phyloP scores from a whole-genome alignment of 2,113 vertebrate species.

The Murina feae region DNA sequence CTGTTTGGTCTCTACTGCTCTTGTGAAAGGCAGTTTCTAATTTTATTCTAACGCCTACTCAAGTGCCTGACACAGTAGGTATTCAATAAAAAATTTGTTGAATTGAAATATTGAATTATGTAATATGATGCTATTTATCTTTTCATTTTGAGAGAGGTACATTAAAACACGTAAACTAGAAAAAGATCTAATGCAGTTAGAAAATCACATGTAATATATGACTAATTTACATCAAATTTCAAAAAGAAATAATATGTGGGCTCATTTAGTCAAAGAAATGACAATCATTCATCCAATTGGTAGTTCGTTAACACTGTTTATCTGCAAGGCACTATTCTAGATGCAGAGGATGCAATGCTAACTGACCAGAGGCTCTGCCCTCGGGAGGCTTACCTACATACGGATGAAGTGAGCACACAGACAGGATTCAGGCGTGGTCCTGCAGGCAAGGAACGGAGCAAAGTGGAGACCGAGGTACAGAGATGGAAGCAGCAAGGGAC shows the following conservation, averaged over 20 bases:
- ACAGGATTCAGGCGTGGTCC: background rate
- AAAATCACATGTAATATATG: background rate
- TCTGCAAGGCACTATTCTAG: slow-evolving; percentile 16
- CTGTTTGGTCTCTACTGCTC: slow-evolving; percentile 26
- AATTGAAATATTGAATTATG: slow-evolving; percentile 12
- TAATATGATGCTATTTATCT: background rate
- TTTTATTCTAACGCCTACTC: slow-evolving; percentile 60
- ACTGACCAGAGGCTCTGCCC: background rate
- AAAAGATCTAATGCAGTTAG: background rate
- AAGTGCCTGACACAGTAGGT: slow-evolving; percentile 72
- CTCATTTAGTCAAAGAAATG: slow-evolving; percentile 23
- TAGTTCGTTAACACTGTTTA: background rate
- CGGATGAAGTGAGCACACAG: background rate
- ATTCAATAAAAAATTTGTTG: slow-evolving; percentile 43
- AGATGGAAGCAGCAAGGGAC: background rate
- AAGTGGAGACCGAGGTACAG: background rate
- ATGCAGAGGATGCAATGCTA: background rate
- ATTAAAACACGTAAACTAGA: slow-evolving; percentile 2
- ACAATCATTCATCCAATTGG: slow-evolving; percentile 54
- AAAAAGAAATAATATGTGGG: background rate
- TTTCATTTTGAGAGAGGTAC: slow-evolving; percentile 18
- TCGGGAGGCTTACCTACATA: background rate
- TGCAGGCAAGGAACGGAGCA: background rate
- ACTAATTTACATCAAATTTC: background rate
- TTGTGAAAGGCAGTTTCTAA: slow-evolving; percentile 44